Conservation (phyloP, 2,113 vertebrate genomes). For the Cyrtonyx montezumae region DNA sequence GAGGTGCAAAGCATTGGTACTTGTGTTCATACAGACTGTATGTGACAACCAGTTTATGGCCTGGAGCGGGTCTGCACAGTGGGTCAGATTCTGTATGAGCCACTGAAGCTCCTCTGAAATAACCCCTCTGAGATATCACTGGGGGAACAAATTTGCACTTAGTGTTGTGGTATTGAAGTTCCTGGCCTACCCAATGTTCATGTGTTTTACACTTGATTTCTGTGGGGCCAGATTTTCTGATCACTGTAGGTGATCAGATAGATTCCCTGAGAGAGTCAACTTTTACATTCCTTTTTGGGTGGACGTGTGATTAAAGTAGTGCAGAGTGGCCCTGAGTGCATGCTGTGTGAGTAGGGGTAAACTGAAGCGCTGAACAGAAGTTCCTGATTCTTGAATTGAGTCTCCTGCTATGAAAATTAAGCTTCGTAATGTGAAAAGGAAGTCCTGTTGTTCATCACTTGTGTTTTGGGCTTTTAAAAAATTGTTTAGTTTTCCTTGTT, state of each 20-base stretch:
- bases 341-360: background rate
- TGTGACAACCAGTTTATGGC: background rate
- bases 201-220: background rate
- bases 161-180: background rate
- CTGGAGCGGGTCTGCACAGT: background rate
- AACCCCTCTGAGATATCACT: rapidly evolving
- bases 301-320: background rate
- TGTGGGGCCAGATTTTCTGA: background rate
- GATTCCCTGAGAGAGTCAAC: background rate
- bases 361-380: background rate
- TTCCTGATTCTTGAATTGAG: background rate
- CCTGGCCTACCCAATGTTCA: background rate
- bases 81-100: background rate
- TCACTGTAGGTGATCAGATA: background rate
- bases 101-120: background rate
- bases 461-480: background rate
- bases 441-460: background rate
- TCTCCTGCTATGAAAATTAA: background rate
- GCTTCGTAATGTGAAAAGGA: background rate
- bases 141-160: rapidly evolving
- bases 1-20: background rate
- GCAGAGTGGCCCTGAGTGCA: background rate
- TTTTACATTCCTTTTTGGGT: background rate
- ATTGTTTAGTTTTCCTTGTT: background rate
- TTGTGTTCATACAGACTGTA: rapidly evolving